Evolutionary conservation across 2,797 vertebrate genomes (phyloP).

Genomic region (Loris lydekkerianus): DNA sequence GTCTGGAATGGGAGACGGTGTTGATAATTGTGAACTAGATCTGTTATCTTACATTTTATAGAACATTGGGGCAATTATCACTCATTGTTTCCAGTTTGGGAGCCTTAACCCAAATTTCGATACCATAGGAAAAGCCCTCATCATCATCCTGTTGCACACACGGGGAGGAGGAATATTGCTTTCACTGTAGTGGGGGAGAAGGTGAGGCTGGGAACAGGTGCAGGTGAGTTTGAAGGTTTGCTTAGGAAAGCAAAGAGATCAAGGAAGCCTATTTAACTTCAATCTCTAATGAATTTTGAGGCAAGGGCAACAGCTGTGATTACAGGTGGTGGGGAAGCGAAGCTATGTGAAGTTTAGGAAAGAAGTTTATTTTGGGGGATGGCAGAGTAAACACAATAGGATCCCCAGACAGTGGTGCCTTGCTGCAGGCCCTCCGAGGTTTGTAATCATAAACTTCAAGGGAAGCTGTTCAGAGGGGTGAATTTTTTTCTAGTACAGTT

Average conservation of each 20-base stretch:
- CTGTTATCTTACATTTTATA: conserved; percentile 5
- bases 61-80: not conserved
- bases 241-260: not conserved
- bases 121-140: not conserved
- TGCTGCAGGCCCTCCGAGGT: not conserved
- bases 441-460: conserved; percentile 41
- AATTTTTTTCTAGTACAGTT: not conserved
- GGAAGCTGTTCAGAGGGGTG: not conserved
- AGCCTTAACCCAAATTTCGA: not conserved
- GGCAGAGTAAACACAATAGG: not conserved
- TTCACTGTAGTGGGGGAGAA: not conserved
- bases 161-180: not conserved
- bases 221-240: not conserved
- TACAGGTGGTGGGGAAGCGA: not conserved
- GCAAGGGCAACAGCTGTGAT: not conserved
- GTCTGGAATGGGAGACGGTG: not conserved
- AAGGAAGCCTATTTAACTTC: not conserved
- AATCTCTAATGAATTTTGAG: not conserved
- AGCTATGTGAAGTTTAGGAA: not conserved
- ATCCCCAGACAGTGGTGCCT: not conserved
- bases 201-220: not conserved
- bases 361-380: not conserved
- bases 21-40: not conserved
- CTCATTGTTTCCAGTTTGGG: conserved; percentile 48
- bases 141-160: not conserved